Conservation (phyloP, 2,797 vertebrate species). For the Erpetoichthys calabaricus region DNA sequence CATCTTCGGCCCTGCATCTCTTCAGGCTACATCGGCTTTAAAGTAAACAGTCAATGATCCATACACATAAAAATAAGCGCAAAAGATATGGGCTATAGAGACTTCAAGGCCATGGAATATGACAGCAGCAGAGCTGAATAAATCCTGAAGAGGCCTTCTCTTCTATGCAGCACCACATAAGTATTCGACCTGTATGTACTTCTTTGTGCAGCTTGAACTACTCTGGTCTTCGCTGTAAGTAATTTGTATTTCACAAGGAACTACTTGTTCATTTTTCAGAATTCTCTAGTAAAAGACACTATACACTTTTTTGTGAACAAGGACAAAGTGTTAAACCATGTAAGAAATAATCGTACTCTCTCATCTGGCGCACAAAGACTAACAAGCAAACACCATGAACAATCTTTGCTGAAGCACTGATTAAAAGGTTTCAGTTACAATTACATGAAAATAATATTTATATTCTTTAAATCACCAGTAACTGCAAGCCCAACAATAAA, state of each 20-base stretch:
- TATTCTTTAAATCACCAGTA: no score
- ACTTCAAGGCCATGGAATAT: conserved; percentile 77
- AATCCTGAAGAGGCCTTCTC: conserved; percentile 54
- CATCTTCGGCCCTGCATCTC: conserved; percentile 78
- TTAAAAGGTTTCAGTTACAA: no score
- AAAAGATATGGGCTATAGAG: conserved; percentile 50
- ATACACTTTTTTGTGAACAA: conserved; percentile 9
- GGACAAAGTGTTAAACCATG: background rate
- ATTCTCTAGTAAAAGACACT: conserved; percentile 20
- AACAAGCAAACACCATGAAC: no score
- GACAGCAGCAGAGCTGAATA: conserved; percentile 62
- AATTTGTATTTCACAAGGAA: conserved; percentile 40
- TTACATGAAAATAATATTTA: no score
- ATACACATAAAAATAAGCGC: conserved; percentile 56
- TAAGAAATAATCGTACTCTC: background rate
- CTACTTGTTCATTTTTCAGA: conserved; percentile 25
- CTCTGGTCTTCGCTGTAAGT: conserved; percentile 50
- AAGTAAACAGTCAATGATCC: conserved; percentile 86
- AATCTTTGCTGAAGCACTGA: no score
- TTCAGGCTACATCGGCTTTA: conserved; percentile 67
- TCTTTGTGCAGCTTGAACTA: conserved; percentile 36
- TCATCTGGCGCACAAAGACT: no score
- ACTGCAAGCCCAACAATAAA: no score
- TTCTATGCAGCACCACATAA: conserved; percentile 26
- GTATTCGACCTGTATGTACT: conserved; percentile 40